phyloP scores from a whole-genome alignment of 2,797 vertebrate species.

The Falco biarmicus region DNA sequence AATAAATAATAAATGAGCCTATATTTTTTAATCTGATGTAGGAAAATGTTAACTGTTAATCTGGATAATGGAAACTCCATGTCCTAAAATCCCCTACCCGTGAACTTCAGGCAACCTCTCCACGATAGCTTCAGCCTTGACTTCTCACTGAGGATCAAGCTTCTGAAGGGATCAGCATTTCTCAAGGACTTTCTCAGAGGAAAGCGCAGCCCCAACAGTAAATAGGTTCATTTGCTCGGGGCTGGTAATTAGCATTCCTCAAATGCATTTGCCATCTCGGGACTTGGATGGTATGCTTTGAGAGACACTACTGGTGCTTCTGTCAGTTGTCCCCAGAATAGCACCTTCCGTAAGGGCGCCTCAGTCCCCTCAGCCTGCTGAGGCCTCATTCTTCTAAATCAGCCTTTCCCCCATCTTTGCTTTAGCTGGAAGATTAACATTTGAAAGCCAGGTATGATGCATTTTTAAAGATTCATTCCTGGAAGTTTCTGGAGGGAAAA shows the following conservation, averaged over 20 bases:
- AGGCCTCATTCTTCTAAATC: not conserved
- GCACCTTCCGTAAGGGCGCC: not conserved
- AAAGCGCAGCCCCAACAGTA: constrained; percentile 4
- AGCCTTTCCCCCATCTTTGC: not conserved
- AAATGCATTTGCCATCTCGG: not conserved
- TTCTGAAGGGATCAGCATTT: constrained; percentile 56
- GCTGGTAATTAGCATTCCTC: constrained; percentile 14
- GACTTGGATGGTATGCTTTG: not conserved
- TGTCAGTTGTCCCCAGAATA: not conserved
- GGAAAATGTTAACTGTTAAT: constrained; percentile 70
- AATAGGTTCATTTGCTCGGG: constrained; percentile 6
- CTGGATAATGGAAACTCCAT: constrained; percentile 38
- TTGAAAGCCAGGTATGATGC: not conserved
- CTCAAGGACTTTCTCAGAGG: not conserved
- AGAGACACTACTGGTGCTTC: not conserved
- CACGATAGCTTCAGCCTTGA: constrained; percentile 11
- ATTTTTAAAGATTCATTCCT: not conserved
- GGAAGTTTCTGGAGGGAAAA: not conserved
- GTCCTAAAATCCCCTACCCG: not conserved
- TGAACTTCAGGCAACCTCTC: constrained; percentile 13
- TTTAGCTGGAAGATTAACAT: not conserved
- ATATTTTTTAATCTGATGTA: constrained; percentile 68
- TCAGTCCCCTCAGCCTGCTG: not conserved
- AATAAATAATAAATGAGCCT: constrained; percentile 73
- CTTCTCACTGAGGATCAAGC: not conserved